A percentile compares a stretch with the other conserved stretches of the same genome.
These are phyloP conservation scores for Conomelus anceps DNA, from an alignment of 2,888 invertebrate species.

Conservation along the genomic window DNA sequence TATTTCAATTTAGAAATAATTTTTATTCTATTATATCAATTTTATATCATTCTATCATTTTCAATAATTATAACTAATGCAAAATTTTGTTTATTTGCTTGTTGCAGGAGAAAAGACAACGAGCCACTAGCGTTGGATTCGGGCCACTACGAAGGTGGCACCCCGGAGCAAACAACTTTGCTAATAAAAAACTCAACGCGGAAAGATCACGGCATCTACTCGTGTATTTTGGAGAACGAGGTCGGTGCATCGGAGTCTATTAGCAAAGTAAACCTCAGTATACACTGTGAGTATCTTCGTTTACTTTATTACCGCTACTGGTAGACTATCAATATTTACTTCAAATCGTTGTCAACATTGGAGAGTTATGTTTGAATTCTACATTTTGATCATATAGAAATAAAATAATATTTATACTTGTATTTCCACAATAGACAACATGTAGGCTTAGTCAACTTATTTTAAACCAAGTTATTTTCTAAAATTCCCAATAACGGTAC, in stretches of 20 bases:
- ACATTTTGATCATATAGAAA: neutral
- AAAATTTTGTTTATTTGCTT: neutral
- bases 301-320: neutral
- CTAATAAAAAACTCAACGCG: constrained; percentile 68
- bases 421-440: too few species aligned
- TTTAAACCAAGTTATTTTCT: too few species aligned
- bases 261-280: constrained; percentile 67
- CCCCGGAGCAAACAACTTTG: constrained; percentile 64
- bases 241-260: constrained; percentile 70
- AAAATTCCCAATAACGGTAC: too few species aligned
- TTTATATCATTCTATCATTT: neutral
- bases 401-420: neutral
- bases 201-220: constrained; percentile 77
- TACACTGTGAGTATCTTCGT: constrained; percentile 54
- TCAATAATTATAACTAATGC: neutral
- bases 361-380: neutral
- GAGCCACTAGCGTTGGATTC: constrained; percentile 50
- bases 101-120: constrained; percentile 62
- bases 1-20: too few species aligned
- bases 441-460: too few species aligned
- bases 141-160: constrained; percentile 69
- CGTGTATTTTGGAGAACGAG: constrained; percentile 70
- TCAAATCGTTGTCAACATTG: too few species aligned
- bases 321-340: neutral
- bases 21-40: neutral